Percentiles rank a stretch among this genome's conserved stretches.
phyloP scores from a whole-genome alignment of 2,113 vertebrate species.

The Hippocampus mohnikei region DNA sequence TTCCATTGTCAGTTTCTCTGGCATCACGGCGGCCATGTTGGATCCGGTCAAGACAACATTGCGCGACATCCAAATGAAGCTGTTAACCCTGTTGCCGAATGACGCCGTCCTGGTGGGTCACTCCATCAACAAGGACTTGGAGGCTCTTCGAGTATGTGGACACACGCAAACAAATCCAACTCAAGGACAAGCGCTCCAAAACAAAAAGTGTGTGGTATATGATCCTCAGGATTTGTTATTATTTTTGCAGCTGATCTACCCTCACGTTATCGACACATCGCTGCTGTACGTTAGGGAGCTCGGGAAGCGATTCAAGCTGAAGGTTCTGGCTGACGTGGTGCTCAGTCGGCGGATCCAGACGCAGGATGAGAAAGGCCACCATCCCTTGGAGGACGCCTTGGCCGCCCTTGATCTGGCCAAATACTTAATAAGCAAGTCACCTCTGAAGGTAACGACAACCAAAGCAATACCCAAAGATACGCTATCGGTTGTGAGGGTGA shows the following conservation, averaged over 20 bases:
- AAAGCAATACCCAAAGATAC: background rate
- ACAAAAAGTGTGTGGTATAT: background rate
- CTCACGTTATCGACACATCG: slow-evolving; percentile 85
- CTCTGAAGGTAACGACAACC: slow-evolving; percentile 70
- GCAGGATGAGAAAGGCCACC: slow-evolving; percentile 72
- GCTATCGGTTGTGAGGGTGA: too few relatives aligned
- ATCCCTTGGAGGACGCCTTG: slow-evolving; percentile 83
- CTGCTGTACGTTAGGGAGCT: slow-evolving; percentile 78
- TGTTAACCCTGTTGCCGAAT: slow-evolving; percentile 75
- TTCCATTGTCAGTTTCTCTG: slow-evolving; percentile 77
- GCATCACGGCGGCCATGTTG: slow-evolving; percentile 80
- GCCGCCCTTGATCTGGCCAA: slow-evolving; percentile 82
- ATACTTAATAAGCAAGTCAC: slow-evolving; percentile 84
- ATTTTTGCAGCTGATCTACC: slow-evolving; percentile 80
- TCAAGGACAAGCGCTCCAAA: too few relatives aligned
- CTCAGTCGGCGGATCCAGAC: slow-evolving; percentile 85
- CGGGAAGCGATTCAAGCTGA: slow-evolving; percentile 82
- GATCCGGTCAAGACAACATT: slow-evolving; percentile 76
- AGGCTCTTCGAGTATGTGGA: slow-evolving; percentile 78
- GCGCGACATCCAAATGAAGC: slow-evolving; percentile 73
- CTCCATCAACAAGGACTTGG: slow-evolving; percentile 80
- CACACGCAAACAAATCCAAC: background rate
- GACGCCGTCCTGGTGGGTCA: slow-evolving; percentile 90
- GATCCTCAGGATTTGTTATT: background rate
- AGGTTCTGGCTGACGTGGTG: slow-evolving; percentile 79